A percentile compares a stretch with the other conserved stretches of the same genome.
These are phyloP conservation scores for Peromyscus californicus DNA, from an alignment of 2,113 vertebrate genomes.

Conservation along the genomic window DNA sequence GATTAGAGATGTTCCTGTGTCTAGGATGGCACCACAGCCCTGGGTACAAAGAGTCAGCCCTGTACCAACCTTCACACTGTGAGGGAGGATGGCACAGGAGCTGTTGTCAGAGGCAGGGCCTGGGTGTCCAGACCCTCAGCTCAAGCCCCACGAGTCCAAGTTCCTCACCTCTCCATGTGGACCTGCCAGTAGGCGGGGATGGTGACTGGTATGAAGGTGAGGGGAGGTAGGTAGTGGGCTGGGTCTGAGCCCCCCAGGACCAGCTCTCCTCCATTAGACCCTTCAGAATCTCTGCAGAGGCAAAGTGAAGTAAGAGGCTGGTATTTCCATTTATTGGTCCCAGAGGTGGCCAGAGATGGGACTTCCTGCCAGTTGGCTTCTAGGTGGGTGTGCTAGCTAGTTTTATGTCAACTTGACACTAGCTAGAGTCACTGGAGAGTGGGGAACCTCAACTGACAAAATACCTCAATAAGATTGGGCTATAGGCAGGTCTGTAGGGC, in stretches of 20 bases:
- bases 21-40: constrained; percentile 92
- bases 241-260: constrained; percentile 91
- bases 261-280: constrained; percentile 90
- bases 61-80: constrained; percentile 88
- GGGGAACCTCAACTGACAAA: neutral
- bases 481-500: neutral
- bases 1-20: constrained; percentile 93
- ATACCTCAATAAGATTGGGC: neutral
- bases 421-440: neutral
- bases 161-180: constrained; percentile 88
- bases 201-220: constrained; percentile 92
- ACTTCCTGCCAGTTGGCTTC: neutral
- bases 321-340: too few relatives aligned
- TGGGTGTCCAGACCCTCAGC: neutral
- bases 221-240: constrained; percentile 89
- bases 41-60: constrained; percentile 90
- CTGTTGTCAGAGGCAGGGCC: neutral
- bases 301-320: neutral
- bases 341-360: neutral
- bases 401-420: neutral
- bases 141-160: neutral
- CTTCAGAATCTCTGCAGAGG: constrained; percentile 82
- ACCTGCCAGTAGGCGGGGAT: constrained; percentile 94
- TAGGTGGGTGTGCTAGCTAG: neutral
- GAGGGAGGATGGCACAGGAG: too few relatives aligned